Evolutionary conservation across 1,140 invertebrate genomes (phyloP).

Genomic region (Gryon sp.): DNA sequence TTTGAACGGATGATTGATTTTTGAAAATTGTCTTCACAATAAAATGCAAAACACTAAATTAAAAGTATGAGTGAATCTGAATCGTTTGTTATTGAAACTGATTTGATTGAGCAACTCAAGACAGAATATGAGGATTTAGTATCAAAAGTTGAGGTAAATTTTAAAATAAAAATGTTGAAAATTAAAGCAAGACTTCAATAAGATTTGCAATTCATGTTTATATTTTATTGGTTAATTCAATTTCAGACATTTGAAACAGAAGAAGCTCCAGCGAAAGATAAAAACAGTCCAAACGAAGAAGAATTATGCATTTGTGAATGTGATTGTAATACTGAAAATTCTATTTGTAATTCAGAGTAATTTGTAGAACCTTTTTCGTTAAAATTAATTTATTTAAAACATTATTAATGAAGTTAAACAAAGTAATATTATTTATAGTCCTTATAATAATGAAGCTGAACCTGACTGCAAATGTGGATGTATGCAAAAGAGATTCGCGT

Average conservation of each 20-base stretch:
- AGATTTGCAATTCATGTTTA: too few relatives aligned
- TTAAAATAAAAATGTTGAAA: neutral
- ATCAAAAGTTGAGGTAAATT: conserved; percentile 13
- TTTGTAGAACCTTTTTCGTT: neutral
- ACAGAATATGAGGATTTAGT: conserved; percentile 2
- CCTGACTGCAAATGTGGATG: conserved; percentile 6
- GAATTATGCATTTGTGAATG: conserved; percentile 10
- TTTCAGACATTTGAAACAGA: too few relatives aligned
- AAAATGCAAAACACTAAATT: conserved; percentile 11
- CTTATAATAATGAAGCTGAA: conserved; percentile 2
- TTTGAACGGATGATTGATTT: too few relatives aligned
- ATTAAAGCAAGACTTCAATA: too few relatives aligned
- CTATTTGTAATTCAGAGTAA: neutral
- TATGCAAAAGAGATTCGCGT: neutral
- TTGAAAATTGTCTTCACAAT: neutral
- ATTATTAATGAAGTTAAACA: too few relatives aligned
- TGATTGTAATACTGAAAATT: neutral
- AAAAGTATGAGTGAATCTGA: conserved; percentile 21
- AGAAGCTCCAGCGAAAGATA: too few relatives aligned
- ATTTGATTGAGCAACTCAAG: conserved; percentile 6
- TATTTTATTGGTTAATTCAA: too few relatives aligned
- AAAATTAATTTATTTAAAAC: conserved; percentile 3
- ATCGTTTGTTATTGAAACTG: neutral
- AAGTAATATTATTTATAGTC: too few relatives aligned
- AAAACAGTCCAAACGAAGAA: neutral